Base-by-base conservation (phyloP, 2,888 invertebrate genomes). In the Oithona nana region DNA sequence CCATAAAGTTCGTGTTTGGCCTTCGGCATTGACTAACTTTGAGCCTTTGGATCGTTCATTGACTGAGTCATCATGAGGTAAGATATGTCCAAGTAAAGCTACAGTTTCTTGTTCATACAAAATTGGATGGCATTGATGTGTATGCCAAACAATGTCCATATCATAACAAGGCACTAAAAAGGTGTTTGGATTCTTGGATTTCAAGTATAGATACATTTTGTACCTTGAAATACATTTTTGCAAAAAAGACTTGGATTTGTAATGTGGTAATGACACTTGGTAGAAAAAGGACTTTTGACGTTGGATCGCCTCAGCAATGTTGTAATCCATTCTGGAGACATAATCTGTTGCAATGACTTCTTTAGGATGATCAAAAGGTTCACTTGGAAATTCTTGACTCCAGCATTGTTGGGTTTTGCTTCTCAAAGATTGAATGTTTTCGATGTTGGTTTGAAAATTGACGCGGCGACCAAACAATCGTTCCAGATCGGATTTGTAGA, bases 51-150 rank as follows among this genome's bases (percentile, higher is more conserved):
- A 54, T 29, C 61, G 52, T 56, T 66, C 65, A 39, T 66, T 66
- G 16, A 66, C 66, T 20, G 66, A 66, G 51, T 66, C 66, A 31
- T 66, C 66, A 57, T 66, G 66, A 16, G 64, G 65, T 3, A 66
- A 51, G 0, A 66, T 24, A 3, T 62, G 55, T 2, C 65, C 65
- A 16, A 66, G 57, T 3, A 66, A 55, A 1, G 30, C 51, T 26
- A 57, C 55, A 1, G 64, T 66, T 29, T 66, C 65, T 22, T 58
- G 30, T 31, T 59, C 54, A 57, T 66, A 66, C 3, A 61, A 49
- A 16, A 50, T 49, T 0, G 66, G 66, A 28, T 66, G 65, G 22
- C 28, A 52, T 60, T 65, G 65, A 52, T 66, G 66, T 1, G 66
- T 31, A 30, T 66, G 65, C 66, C 66, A 66, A 26, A 66, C 50